Percentiles rank a stretch among this genome's conserved stretches.
These are phyloP conservation scores for Athene cunicularia DNA, from an alignment of 2,113 vertebrate genomes.

Conservation along the genomic window DNA sequence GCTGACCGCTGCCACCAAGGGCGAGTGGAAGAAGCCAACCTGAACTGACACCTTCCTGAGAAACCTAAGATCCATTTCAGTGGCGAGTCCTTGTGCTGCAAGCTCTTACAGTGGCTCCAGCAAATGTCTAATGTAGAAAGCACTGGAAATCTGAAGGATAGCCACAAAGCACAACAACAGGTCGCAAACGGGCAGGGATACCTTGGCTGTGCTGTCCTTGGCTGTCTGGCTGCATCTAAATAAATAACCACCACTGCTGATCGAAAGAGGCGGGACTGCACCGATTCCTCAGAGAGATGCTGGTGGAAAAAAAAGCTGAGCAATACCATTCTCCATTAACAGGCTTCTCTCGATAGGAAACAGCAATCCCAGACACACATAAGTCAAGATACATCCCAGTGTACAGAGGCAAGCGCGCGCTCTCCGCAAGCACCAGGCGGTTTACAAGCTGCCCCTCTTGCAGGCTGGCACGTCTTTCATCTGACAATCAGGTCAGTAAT, in stretches of 20 bases:
- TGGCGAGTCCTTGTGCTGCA: rapidly evolving
- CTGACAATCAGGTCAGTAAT: not conserved
- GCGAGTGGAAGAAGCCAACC: not conserved
- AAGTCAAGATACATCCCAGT: too few relatives aligned
- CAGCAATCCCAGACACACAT: not conserved
- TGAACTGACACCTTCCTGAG: not conserved
- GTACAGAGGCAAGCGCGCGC: rapidly evolving
- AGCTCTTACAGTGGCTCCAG: not conserved
- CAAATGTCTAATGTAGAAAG: rapidly evolving
- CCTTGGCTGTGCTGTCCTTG: not conserved
- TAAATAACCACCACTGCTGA: not conserved
- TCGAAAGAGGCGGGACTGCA: not conserved
- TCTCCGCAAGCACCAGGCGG: not conserved
- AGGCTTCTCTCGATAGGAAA: not conserved
- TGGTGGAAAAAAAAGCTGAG: not conserved
- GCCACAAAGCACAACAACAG: not conserved
- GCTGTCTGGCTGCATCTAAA: not conserved
- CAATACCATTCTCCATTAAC: not conserved
- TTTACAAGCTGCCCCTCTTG: not conserved
- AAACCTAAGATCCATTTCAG: not conserved
- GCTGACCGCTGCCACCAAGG: not conserved
- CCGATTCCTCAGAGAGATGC: not conserved
- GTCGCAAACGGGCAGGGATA: not conserved
- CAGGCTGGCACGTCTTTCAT: not conserved
- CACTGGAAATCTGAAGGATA: not conserved